Conservation (phyloP, 92 coral and sea anemone species). For the Bergia sp. region DNA sequence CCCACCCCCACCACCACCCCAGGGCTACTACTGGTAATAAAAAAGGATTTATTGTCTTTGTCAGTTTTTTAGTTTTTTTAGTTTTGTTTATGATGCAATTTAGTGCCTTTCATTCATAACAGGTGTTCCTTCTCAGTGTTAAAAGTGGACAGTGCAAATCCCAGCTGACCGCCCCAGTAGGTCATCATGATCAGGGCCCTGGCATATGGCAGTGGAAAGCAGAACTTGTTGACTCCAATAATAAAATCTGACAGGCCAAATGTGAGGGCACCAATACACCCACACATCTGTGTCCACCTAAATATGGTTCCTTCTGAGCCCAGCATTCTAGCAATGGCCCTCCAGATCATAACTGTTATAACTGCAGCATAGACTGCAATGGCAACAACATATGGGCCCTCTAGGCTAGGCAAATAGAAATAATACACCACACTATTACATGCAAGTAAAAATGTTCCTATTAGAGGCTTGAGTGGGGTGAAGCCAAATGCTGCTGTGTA, state of each 20-base stretch:
- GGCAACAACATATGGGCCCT: slow-evolving; percentile 51
- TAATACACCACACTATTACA: slow-evolving; percentile 35
- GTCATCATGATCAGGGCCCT: slow-evolving; percentile 65
- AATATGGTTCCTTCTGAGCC: slow-evolving; percentile 6
- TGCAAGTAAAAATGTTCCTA: slow-evolving; percentile 22
- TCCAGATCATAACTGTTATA: slow-evolving; percentile 68
- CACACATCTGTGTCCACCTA: slow-evolving; percentile 61
- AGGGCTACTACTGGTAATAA: too few species aligned
- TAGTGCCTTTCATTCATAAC: neutral
- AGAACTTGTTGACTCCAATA: slow-evolving; percentile 65
- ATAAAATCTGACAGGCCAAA: slow-evolving; percentile 69
- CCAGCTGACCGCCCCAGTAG: slow-evolving; percentile 65
- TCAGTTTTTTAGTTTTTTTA: too few species aligned
- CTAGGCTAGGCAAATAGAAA: slow-evolving; percentile 57
- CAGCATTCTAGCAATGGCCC: slow-evolving; percentile 59
- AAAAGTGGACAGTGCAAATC: slow-evolving; percentile 62
- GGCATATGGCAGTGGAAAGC: slow-evolving; percentile 54
- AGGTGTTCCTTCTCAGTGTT: neutral
- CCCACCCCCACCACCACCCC: too few species aligned
- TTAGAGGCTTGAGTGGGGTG: slow-evolving; percentile 44
- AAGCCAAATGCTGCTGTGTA: slow-evolving; percentile 67
- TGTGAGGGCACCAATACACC: slow-evolving; percentile 58
- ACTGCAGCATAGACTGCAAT: slow-evolving; percentile 49
- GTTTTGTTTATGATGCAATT: neutral
- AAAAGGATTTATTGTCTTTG: too few species aligned